Percentiles rank a stretch among this genome's conserved stretches.
These are phyloP conservation scores for Plecotus auritus DNA, from an alignment of 2,113 vertebrate genomes.

Conservation along the genomic window DNA sequence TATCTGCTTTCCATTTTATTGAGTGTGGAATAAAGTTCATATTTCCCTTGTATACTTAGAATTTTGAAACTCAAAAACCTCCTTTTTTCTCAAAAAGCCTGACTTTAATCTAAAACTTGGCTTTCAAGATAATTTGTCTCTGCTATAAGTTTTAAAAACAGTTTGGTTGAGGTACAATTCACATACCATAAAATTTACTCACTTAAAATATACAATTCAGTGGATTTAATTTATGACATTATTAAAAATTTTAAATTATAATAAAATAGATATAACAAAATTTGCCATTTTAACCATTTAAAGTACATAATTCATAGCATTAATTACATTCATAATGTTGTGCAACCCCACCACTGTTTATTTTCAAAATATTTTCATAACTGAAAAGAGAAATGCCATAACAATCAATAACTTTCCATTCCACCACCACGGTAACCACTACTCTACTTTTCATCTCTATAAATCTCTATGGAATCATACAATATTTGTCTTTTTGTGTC, in stretches of 20 bases:
- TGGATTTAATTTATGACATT: not conserved
- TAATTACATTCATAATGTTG: not conserved
- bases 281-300: not conserved
- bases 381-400: not conserved
- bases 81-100: not conserved
- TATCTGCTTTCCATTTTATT: not conserved
- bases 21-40: not conserved
- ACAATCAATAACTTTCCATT: not conserved
- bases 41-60: not conserved
- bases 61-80: not conserved
- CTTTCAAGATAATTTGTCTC: not conserved
- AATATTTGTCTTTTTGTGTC: not conserved
- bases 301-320: not conserved
- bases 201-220: not conserved
- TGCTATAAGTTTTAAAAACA: not conserved
- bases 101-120: not conserved
- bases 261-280: conserved; percentile 2
- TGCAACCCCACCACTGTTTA: not conserved
- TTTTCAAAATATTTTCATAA: conserved; percentile 4
- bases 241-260: not conserved
- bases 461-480: not conserved
- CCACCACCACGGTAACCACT: not conserved
- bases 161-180: not conserved
- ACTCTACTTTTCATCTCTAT: not conserved
- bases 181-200: not conserved